Evolutionary conservation across 2,888 invertebrate genomes (phyloP), one percentile per base, ranked within the genome.

Genomic region (Heliconius hortense): DNA sequence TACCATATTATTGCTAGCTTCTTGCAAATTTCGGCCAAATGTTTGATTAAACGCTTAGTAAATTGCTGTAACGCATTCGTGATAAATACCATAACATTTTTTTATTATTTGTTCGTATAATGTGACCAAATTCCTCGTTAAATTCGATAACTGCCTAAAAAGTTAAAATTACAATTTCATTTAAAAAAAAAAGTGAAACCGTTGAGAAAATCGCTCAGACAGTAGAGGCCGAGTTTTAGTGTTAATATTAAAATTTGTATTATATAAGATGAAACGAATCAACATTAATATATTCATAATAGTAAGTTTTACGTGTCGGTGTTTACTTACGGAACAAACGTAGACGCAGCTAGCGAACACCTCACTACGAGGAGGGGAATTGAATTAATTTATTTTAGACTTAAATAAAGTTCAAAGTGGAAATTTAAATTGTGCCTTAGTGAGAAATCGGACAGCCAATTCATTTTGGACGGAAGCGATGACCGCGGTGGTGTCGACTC

Each of bases 341-440:
- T 80, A 80, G 80, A 72, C 75, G 78, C 80, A 78, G 82, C 82
- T 81, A 81, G 82, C 77, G 70, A 79, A 73, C 71, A 77, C 78
- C 81, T 81, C 80, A 79, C 35, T 75, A 77, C 56, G 74, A 83
- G 82, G 82, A 85, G 86, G 86, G 87, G 88, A 89, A 88, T 89
- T 89, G 87, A 88, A 89, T 86, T 89, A 83, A 82, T 89, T 92
- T 92, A 86, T 89, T 88, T 92, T 88, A 90, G 88, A 87, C 80
- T 88, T 86, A 87, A 89, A 90, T 89, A 89, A 91, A 93, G 92
- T 93, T 92, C 93, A 93, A 93, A 92, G 84, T 86, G 88, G 86
- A 92, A 90, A 90, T 88, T 90, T 89, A 91, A 92, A 93, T 93
- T 92, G 93, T 94, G 93, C 93, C 93, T 94, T 94, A 93, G 93